These are phyloP conservation scores for Cherax quadricarinatus DNA, from an alignment of 1,140 invertebrate species.

Conservation along the genomic window DNA sequence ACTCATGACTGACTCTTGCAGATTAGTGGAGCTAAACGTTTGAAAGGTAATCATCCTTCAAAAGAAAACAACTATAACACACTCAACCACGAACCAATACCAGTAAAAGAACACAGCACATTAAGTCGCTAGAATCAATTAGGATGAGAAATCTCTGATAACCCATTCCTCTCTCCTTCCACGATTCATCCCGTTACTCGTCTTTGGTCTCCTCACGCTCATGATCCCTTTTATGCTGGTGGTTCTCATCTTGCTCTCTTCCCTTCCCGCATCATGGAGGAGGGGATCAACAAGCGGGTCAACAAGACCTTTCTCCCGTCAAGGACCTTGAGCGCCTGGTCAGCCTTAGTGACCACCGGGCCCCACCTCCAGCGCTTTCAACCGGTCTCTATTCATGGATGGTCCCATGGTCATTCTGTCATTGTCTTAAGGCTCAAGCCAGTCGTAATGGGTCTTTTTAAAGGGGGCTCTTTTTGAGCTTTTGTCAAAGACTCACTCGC, in stretches of 20 bases:
- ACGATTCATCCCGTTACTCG: not conserved
- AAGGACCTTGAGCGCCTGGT: not conserved
- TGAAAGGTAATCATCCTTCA: too few species aligned
- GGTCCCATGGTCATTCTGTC: constrained; percentile 40
- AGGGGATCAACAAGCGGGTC: constrained; percentile 25
- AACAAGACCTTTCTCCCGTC: not conserved
- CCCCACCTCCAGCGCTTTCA: not conserved
- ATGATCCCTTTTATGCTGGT: not conserved
- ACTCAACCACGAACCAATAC: too few species aligned
- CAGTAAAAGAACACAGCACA: too few species aligned
- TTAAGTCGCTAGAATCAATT: too few species aligned
- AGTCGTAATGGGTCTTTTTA: constrained; percentile 33
- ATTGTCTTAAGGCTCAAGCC: constrained; percentile 53
- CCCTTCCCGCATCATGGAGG: not conserved
- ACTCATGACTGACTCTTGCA: too few species aligned
- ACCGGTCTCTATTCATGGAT: not conserved
- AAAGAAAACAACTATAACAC: too few species aligned
- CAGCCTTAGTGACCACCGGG: constrained; percentile 11
- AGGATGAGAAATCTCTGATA: too few species aligned
- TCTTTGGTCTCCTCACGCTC: not conserved
- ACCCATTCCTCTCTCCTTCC: not conserved
- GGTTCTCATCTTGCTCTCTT: too few species aligned
- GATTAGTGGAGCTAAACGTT: too few species aligned
- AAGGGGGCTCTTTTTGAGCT: constrained; percentile 11
- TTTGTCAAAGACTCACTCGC: constrained; percentile 44